Conservation (phyloP, 2,888 invertebrate species). For the Cataglyphis livida region DNA sequence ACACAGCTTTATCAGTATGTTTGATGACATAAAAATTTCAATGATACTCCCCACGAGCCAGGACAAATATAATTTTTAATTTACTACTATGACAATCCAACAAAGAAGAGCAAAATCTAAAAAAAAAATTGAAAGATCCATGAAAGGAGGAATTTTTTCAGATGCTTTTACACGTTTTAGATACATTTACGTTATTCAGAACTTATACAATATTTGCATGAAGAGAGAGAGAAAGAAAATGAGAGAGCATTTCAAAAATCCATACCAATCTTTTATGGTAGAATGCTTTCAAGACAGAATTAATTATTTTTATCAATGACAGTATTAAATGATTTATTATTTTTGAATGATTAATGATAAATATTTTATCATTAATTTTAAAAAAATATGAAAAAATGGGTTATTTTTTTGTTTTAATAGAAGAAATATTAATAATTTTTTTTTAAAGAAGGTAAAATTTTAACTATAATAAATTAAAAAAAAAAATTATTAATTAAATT, state of each 20-base stretch:
- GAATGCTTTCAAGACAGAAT: not conserved
- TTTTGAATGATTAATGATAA: not conserved
- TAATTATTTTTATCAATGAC: not conserved
- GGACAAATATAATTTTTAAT: not conserved
- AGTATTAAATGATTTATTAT: not conserved
- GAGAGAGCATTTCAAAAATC: not conserved
- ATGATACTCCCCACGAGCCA: not conserved
- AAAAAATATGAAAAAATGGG: not conserved
- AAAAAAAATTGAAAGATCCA: not conserved
- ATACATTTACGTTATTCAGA: not conserved
- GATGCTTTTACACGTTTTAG: not conserved
- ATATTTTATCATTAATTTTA: not conserved
- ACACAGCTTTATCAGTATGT: not conserved
- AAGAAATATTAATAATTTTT: not conserved
- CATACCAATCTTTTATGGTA: not conserved
- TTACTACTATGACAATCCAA: not conserved
- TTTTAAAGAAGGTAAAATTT: not conserved
- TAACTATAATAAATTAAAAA: not conserved
- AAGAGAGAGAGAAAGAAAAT: too few relatives aligned
- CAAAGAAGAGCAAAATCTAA: not conserved
- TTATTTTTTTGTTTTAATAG: not conserved
- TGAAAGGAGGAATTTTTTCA: not conserved
- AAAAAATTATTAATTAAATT: not conserved
- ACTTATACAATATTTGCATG: not conserved
- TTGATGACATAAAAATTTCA: constrained; percentile 2